Base-by-base conservation (phyloP, 1,140 invertebrate genomes). In the Hypothenemus hampei region DNA sequence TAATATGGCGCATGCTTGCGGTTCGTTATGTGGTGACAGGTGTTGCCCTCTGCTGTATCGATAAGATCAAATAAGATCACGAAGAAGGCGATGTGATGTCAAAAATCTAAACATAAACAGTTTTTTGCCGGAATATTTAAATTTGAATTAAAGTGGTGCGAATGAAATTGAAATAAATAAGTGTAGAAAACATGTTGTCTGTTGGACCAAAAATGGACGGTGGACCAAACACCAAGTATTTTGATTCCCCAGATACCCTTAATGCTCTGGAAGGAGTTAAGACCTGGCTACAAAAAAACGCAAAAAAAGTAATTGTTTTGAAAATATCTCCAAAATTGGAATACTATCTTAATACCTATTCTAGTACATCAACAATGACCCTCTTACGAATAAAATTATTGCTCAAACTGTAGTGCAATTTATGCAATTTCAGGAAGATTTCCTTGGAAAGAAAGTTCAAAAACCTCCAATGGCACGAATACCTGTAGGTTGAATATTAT, bases 281-380 rank as follows among this genome's bases (percentile, higher is more conserved):
- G 74, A 84, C 90, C 72, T 97, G 95, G 95, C 77, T 98, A 31
- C 83, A 89, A 66, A 97, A 97, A 76, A 95, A 93, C 74, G 93
- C 86, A 71, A 97, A 97, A 80, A 97, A 97, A 86, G 94, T 97
- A 75, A 48, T n/a, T n/a, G n/a, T n/a, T n/a, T n/a, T n/a, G n/a
- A n/a, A n/a, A n/a, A n/a, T n/a, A n/a, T n/a, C n/a, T n/a, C n/a
- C n/a, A n/a, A n/a, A n/a, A 7, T 29, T n/a, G 6, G 6, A 29
- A 6, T 29, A 29, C 6, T 29, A n/a, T n/a, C 26, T 29, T 15
- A 36, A 36, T 36, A 8, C 7, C 15, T 13, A 7, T 75, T 76
- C 19, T 70, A 93, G 90, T 87, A 89, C 74, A 78, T 90, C 37
- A 85, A 89, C 72, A 86, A 91, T 39, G 95, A 98, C 74, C 92